These are phyloP conservation scores for Campopleginae sp. DNA, from an alignment of 2,888 invertebrate genomes.

Conservation along the genomic window DNA sequence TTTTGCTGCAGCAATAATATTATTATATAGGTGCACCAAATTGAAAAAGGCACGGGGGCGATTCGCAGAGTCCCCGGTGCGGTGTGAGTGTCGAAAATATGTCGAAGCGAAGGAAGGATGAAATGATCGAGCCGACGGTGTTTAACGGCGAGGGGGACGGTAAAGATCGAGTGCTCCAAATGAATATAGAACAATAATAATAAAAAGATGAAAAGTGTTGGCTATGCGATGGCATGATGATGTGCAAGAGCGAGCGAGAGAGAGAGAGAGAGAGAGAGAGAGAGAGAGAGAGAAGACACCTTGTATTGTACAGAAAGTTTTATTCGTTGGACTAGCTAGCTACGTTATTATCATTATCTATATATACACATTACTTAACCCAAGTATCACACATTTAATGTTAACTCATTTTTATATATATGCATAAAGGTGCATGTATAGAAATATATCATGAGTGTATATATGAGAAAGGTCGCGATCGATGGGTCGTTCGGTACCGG, in stretches of 20 bases:
- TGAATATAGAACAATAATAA: slow-evolving; percentile 69
- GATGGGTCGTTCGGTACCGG: slow-evolving; percentile 62
- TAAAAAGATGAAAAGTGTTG: slow-evolving; percentile 65
- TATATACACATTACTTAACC: slow-evolving; percentile 73
- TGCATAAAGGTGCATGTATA: slow-evolving; percentile 23
- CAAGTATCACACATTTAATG: slow-evolving; percentile 66
- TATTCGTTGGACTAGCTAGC: slow-evolving; percentile 82
- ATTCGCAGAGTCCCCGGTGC: slow-evolving; percentile 54
- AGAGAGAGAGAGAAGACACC: slow-evolving; percentile 71
- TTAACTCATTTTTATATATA: slow-evolving; percentile 38
- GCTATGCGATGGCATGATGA: slow-evolving; percentile 59
- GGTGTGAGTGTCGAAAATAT: slow-evolving; percentile 80
- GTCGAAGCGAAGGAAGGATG: slow-evolving; percentile 79
- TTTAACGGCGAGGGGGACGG: too few relatives aligned
- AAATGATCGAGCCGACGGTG: slow-evolving; percentile 76
- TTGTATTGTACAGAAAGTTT: slow-evolving; percentile 83
- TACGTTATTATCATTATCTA: slow-evolving; percentile 79
- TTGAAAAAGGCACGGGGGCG: too few relatives aligned
- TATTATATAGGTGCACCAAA: too few relatives aligned
- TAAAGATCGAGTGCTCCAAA: neutral
- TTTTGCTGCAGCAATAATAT: slow-evolving; percentile 86
- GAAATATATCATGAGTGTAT: slow-evolving; percentile 35
- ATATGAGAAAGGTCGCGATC: slow-evolving; percentile 64
- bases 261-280: slow-evolving; percentile 64
- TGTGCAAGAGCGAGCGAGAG: slow-evolving; percentile 35